Evolutionary conservation across 2,888 invertebrate species (phyloP), one percentile per base, ranked within the genome.

Genomic region (Encarsia formosa): DNA sequence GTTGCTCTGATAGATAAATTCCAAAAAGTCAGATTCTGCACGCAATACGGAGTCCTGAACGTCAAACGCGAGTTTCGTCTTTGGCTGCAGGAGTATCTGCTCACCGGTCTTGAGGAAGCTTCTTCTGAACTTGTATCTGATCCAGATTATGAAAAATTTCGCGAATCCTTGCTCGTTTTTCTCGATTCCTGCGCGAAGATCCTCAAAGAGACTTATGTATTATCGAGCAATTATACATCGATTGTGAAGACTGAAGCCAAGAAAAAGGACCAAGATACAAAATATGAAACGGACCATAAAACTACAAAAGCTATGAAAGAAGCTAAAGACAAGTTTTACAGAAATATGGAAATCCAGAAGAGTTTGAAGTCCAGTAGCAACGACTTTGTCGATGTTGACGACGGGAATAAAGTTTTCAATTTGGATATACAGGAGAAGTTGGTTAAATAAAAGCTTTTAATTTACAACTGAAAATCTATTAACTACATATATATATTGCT

Each of bases 351-450:
- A 18, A 41, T 56, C 1, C 39, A 35, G 4, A 52, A 16, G 23
- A 40, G 49, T 11, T 23, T 53, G 8, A 56, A 53, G 9, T 47
- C 41, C n/a, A 19, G 48, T 13, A 50, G 48, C n/a, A 18, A 56
- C 19, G 56, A 56, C 16, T 56, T 56, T 15, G 41, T 56, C n/a
- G 56, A 56, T 24, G 13, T 56, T 13, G 56, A 50, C 11, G 44
- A 50, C 24, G 56, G 53, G 0, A 34, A 50, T 16, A 48, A 37
- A n/a, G 56, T 56, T 4, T 56, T 53, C 6, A 56, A 56, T 50
- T n/a, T 56, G 4, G 53, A 56, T n/a, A 48, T 56, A 13, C 56
- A 56, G 16, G 56, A 56, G 11, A 56, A 22, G 56, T 53, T 11
- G 16, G 23, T 22, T 31, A 11, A 16, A 20, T 9, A 3, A 1